Conservation (phyloP, 2,888 invertebrate genomes). For the Ophion costatus region DNA sequence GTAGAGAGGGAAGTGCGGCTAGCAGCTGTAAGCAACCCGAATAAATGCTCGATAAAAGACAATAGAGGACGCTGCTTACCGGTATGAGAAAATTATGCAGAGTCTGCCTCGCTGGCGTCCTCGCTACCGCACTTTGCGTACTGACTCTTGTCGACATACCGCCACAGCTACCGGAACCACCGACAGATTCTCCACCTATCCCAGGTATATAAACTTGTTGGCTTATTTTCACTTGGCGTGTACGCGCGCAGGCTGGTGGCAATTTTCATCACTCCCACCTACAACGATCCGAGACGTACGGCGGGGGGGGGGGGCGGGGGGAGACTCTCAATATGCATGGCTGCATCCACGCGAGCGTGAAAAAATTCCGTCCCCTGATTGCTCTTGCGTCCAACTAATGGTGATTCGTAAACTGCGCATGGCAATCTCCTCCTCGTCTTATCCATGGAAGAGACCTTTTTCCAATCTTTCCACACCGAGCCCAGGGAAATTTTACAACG, state of each 20-base stretch:
- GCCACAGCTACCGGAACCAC: constrained; percentile 79
- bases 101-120: constrained; percentile 78
- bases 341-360: background rate
- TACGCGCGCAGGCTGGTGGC: background rate
- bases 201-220: constrained; percentile 72
- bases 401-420: too few species aligned
- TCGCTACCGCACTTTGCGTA: constrained; percentile 80
- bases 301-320: too few species aligned
- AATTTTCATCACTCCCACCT: background rate
- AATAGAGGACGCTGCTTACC: constrained; percentile 74
- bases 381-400: too few species aligned
- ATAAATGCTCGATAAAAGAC: constrained; percentile 66
- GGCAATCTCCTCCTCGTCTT: too few species aligned
- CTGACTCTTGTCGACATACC: constrained; percentile 80
- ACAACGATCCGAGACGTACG: background rate
- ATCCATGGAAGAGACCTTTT: too few species aligned
- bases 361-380: too few species aligned
- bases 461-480: too few species aligned
- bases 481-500: too few species aligned
- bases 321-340: background rate
- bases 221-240: constrained; percentile 5
- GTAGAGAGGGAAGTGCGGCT: constrained; percentile 27
- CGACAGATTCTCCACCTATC: constrained; percentile 78
- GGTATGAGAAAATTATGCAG: constrained; percentile 80
- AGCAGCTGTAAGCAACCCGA: constrained; percentile 45